These are phyloP conservation scores for Procambarus clarkii DNA, from an alignment of 1,140 invertebrate genomes.

Conservation along the genomic window DNA sequence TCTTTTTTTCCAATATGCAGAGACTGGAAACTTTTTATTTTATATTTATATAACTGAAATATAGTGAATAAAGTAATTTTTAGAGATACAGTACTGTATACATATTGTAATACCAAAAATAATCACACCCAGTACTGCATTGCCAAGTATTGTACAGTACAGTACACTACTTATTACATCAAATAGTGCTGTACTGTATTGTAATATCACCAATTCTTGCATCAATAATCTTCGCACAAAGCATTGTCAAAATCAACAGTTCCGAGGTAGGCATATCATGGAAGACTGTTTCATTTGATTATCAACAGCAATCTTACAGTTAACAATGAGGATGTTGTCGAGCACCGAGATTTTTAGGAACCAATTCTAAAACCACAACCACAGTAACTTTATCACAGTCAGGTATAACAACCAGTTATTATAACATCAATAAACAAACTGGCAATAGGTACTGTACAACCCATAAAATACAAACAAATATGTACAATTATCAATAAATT, in stretches of 20 bases:
- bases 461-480: too few relatives aligned
- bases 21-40: not conserved
- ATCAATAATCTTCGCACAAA: not conserved
- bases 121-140: too few relatives aligned
- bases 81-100: too few relatives aligned
- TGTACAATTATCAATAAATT: not conserved
- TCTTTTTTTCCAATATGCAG: not conserved
- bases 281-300: constrained; percentile 3
- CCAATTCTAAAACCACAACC: not conserved
- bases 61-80: too few relatives aligned
- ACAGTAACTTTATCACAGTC: not conserved
- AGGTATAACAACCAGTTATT: not conserved
- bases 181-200: not conserved
- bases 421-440: too few relatives aligned
- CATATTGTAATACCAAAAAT: too few relatives aligned
- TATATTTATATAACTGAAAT: too few relatives aligned
- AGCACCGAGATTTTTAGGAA: not conserved
- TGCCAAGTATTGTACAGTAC: too few relatives aligned
- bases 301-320: constrained; percentile 2
- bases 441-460: not conserved
- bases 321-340: not conserved
- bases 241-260: not conserved
- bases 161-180: too few relatives aligned
- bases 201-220: not conserved
- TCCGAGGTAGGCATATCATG: constrained; percentile 9